Evolutionary conservation across 2,888 invertebrate species (phyloP).

Genomic region (Drosophila nr. perissopoda): DNA sequence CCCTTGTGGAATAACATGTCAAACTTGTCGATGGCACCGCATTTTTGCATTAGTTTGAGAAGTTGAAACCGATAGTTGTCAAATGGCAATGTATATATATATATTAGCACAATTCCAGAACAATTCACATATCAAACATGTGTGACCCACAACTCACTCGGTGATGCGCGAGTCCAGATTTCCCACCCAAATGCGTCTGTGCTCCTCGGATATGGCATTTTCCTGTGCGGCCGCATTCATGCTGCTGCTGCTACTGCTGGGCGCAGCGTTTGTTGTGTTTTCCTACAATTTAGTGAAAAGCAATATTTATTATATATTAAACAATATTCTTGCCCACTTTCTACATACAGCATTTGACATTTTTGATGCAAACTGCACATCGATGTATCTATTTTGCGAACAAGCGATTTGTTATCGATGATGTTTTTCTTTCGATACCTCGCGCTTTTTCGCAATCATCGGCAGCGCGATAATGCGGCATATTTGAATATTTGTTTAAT

Average conservation of each 20-base stretch:
- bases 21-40: slow-evolving; percentile 97
- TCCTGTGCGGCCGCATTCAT: background rate
- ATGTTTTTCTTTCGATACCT: background rate
- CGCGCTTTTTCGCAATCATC: background rate
- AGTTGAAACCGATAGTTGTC: slow-evolving; percentile 94
- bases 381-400: background rate
- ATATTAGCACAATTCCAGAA: slow-evolving; percentile 46
- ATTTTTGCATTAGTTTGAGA: slow-evolving; percentile 97
- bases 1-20: slow-evolving; percentile 97
- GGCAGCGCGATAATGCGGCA: background rate
- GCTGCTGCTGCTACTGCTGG: slow-evolving; percentile 16
- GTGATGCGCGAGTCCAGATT: slow-evolving; percentile 95
- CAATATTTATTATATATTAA: background rate
- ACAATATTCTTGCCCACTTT: background rate
- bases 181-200: slow-evolving; percentile 92
- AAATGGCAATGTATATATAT: slow-evolving; percentile 49
- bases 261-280: slow-evolving; percentile 5
- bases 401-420: background rate
- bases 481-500: background rate
- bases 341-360: slow-evolving; percentile 20
- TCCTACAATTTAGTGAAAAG: slow-evolving; percentile 14
- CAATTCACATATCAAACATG: background rate
- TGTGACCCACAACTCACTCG: slow-evolving; percentile 91
- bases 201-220: slow-evolving; percentile 74
- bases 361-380: slow-evolving; percentile 7